phyloP scores from a whole-genome alignment of 2,888 invertebrate genomes.

The Agriotes lineatus region DNA sequence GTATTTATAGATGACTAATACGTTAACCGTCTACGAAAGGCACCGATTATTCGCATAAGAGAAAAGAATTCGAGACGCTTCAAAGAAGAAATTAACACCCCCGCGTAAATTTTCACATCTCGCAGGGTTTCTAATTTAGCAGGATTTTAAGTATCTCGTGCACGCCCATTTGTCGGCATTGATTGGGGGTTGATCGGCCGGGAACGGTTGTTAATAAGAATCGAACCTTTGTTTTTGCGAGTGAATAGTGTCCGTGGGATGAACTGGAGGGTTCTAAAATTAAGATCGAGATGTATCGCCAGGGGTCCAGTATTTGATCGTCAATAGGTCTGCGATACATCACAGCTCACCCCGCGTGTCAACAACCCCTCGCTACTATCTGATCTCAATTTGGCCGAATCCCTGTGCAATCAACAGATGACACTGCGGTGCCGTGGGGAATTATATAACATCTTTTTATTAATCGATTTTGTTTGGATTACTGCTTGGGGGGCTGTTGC shows the following conservation, averaged over 20 bases:
- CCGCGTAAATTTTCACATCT: neutral
- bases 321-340: slow-evolving; percentile 51
- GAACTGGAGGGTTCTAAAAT: slow-evolving; percentile 30
- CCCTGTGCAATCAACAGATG: slow-evolving; percentile 64
- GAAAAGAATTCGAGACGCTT: no score
- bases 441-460: slow-evolving; percentile 63
- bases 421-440: slow-evolving; percentile 59
- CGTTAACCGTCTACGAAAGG: no score
- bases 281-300: slow-evolving; percentile 30
- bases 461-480: slow-evolving; percentile 63
- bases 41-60: no score
- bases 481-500: slow-evolving; percentile 58
- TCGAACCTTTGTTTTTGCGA: slow-evolving; percentile 26
- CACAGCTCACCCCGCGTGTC: slow-evolving; percentile 46
- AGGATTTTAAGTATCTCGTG: slow-evolving; percentile 6
- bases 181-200: slow-evolving; percentile 29
- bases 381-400: slow-evolving; percentile 61
- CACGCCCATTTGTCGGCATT: slow-evolving; percentile 18
- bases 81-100: neutral
- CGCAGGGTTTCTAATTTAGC: neutral
- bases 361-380: slow-evolving; percentile 44
- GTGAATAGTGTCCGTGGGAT: slow-evolving; percentile 5
- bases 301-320: slow-evolving; percentile 42
- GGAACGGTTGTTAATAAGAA: slow-evolving; percentile 26
- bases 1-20: no score